Conservation (phyloP, 2,888 invertebrate genomes). For the Lasius platythorax region DNA sequence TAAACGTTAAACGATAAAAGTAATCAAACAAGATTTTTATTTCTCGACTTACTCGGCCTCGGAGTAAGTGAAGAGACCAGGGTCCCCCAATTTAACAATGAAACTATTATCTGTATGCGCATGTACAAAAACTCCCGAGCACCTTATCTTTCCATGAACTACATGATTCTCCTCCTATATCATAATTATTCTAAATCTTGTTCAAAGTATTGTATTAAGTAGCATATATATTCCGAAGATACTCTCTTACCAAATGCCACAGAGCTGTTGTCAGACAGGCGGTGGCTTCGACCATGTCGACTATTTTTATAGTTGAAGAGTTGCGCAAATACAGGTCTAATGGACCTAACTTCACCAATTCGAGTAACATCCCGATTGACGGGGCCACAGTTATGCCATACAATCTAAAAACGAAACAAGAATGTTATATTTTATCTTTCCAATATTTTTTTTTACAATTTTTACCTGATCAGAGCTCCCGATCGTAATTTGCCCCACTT, state of each 20-base stretch:
- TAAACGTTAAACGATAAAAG: not conserved
- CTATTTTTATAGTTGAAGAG: conserved; percentile 87
- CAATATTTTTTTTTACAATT: not conserved
- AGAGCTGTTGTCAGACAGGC: conserved; percentile 94
- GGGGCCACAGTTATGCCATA: conserved; percentile 92
- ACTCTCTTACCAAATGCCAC: conserved; percentile 91
- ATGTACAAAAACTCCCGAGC: conserved; percentile 93
- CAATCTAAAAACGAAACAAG: conserved; percentile 84
- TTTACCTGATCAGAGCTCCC: conserved; percentile 89
- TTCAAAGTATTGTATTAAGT: conserved; percentile 11
- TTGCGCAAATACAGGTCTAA: conserved; percentile 90
- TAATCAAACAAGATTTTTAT: conserved; percentile 14
- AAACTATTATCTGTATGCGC: conserved; percentile 90
- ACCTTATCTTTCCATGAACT: conserved; percentile 94
- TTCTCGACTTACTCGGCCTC: conserved; percentile 88
- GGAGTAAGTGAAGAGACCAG: conserved; percentile 88
- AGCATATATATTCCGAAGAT: conserved; percentile 61
- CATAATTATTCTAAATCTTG: not conserved
- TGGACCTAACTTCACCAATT: conserved; percentile 92
- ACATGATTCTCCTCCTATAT: conserved; percentile 91
- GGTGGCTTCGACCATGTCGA: conserved; percentile 94
- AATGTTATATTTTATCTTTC: conserved; percentile 1
- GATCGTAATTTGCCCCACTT: conserved; percentile 93
- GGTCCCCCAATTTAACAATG: conserved; percentile 93
- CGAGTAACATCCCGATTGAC: conserved; percentile 93